phyloP scores from a whole-genome alignment of 2,888 invertebrate species.

The Blastobasis adustella region DNA sequence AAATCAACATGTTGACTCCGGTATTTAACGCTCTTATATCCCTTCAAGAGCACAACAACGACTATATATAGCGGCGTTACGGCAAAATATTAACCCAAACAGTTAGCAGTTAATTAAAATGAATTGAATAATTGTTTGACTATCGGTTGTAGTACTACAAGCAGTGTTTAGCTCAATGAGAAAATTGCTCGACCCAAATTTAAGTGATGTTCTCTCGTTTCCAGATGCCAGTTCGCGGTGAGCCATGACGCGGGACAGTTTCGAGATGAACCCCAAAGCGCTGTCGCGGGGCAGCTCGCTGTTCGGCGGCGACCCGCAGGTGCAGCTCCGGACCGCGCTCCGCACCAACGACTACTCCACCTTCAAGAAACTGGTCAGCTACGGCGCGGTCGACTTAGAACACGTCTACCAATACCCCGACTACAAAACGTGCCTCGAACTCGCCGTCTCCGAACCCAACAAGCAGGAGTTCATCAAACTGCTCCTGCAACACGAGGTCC shows the following conservation, averaged over 20 bases:
- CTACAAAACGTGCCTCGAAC: conserved; percentile 75
- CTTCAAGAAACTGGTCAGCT: conserved; percentile 66
- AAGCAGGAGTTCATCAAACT: conserved; percentile 71
- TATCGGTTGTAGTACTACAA: conserved; percentile 34
- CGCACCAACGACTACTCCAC: conserved; percentile 64
- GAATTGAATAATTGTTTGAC: conserved; percentile 43
- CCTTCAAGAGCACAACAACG: conserved; percentile 6
- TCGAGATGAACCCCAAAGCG: conserved; percentile 63
- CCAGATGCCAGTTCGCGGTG: conserved; percentile 60
- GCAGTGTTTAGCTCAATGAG: conserved; percentile 42
- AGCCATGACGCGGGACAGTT: conserved; percentile 59
- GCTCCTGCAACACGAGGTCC: conserved; percentile 75
- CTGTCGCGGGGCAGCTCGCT: conserved; percentile 58
- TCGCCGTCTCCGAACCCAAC: conserved; percentile 69
- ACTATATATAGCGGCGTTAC: conserved; percentile 1
- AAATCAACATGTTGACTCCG: conserved; percentile 38
- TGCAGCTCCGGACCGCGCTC: conserved; percentile 66
- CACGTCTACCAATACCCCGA: conserved; percentile 73
- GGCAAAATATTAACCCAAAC: conserved; percentile 20
- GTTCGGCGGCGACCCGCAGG: conserved; percentile 62
- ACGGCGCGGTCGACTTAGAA: conserved; percentile 67
- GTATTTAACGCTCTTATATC: conserved; percentile 17
- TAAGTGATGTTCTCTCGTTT: conserved; percentile 34
- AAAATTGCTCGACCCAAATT: conserved; percentile 34
- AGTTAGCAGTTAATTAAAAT: conserved; percentile 26